These are phyloP conservation scores for Chrysocyon brachyurus DNA, from an alignment of 2,797 vertebrate species.

Conservation along the genomic window DNA sequence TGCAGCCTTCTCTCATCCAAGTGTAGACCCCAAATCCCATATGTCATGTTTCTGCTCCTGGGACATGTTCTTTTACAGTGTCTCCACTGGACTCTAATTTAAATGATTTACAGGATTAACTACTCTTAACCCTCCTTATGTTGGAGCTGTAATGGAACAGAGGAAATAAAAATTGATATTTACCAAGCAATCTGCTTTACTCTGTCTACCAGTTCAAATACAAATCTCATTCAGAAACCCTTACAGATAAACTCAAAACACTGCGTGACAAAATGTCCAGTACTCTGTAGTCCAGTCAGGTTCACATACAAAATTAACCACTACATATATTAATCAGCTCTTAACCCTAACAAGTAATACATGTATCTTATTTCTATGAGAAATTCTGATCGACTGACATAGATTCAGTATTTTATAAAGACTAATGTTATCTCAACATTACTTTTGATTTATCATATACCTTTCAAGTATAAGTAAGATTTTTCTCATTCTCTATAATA, in stretches of 20 bases:
- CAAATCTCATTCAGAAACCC: background rate
- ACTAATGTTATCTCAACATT: slow-evolving; percentile 18
- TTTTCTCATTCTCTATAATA: slow-evolving; percentile 46
- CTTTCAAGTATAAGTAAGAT: slow-evolving; percentile 12
- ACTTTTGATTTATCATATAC: slow-evolving; percentile 16
- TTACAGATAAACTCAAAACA: background rate
- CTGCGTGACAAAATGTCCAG: background rate
- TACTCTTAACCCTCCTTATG: too few species aligned
- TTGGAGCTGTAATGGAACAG: background rate
- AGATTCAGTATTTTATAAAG: slow-evolving; percentile 52
- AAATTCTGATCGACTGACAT: slow-evolving; percentile 22
- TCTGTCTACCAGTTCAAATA: background rate
- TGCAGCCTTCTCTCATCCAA: rapidly evolving
- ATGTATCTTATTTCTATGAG: background rate
- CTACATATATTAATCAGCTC: background rate
- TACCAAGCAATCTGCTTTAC: background rate
- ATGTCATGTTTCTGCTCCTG: rapidly evolving
- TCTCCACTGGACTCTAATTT: background rate
- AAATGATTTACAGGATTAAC: background rate
- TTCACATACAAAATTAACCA: slow-evolving; percentile 21
- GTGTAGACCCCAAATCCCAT: background rate
- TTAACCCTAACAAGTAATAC: slow-evolving; percentile 14
- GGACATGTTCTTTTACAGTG: background rate
- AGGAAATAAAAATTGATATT: background rate
- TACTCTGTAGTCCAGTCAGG: background rate